phyloP scores from a whole-genome alignment of 2,797 vertebrate species.

The Megalops cyprinoides region DNA sequence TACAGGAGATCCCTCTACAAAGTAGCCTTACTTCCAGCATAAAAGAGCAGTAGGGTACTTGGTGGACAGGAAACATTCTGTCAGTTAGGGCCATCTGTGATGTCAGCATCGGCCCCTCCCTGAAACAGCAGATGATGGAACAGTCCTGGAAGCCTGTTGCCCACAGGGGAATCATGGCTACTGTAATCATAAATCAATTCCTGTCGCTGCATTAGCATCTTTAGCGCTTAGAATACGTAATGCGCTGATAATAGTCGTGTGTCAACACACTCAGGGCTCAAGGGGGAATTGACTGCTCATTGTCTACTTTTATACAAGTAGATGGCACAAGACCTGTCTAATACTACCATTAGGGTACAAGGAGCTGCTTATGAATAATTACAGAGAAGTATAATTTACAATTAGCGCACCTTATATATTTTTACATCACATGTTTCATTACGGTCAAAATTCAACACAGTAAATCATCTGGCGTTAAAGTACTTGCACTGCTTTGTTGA shows the following conservation, averaged over 20 bases:
- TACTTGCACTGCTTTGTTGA: too few relatives aligned
- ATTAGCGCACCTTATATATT: too few relatives aligned
- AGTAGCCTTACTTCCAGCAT: too few relatives aligned
- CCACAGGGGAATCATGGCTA: background rate
- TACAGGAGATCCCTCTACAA: too few relatives aligned
- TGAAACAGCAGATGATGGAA: background rate
- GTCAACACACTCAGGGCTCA: background rate
- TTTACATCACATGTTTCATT: too few relatives aligned
- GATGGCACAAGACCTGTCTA: background rate
- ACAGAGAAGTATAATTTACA: too few relatives aligned
- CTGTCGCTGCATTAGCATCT: background rate
- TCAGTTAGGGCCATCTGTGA: background rate
- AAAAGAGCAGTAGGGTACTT: too few relatives aligned
- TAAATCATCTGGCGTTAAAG: background rate
- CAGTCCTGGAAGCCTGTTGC: background rate
- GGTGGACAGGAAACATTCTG: background rate
- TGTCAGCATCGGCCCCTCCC: background rate
- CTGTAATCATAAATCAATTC: background rate
- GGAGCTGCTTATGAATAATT: background rate
- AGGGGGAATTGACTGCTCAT: background rate
- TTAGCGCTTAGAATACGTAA: background rate
- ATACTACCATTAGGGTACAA: background rate
- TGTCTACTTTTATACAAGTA: background rate
- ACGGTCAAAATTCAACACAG: too few relatives aligned
- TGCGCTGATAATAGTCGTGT: background rate